These are phyloP conservation scores for Bubo blakistoni DNA, from an alignment of 2,113 vertebrate genomes.

Conservation along the genomic window DNA sequence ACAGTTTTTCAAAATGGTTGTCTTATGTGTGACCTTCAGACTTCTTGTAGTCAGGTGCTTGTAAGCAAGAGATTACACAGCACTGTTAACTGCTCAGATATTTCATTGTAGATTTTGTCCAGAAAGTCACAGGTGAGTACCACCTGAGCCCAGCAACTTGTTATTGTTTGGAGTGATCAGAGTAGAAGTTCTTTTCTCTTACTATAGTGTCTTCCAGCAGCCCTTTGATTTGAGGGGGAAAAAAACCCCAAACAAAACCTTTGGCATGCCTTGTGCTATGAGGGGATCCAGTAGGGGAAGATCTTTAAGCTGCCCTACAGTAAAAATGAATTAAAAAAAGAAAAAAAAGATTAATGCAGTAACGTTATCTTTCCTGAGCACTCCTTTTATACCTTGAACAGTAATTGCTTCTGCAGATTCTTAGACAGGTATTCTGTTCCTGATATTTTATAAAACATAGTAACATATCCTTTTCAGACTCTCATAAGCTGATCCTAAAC, in stretches of 20 bases:
- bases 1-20: neutral
- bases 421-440: neutral
- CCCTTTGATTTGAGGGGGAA: neutral
- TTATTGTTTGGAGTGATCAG: neutral
- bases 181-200: neutral
- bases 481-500: neutral
- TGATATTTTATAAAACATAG: neutral
- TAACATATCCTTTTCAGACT: neutral
- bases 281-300: neutral
- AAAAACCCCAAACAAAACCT: no score
- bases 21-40: neutral
- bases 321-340: neutral
- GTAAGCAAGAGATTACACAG: neutral
- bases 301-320: neutral
- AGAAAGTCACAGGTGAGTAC: neutral
- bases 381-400: neutral
- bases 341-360: neutral
- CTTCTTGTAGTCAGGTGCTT: neutral
- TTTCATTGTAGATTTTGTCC: neutral
- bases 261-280: neutral
- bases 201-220: neutral
- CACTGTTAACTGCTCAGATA: neutral
- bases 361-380: neutral
- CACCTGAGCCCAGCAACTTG: neutral
- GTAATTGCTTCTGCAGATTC: neutral